Evolutionary conservation across 2,797 vertebrate species (phyloP).

Genomic region (Sebastes umbrosus): DNA sequence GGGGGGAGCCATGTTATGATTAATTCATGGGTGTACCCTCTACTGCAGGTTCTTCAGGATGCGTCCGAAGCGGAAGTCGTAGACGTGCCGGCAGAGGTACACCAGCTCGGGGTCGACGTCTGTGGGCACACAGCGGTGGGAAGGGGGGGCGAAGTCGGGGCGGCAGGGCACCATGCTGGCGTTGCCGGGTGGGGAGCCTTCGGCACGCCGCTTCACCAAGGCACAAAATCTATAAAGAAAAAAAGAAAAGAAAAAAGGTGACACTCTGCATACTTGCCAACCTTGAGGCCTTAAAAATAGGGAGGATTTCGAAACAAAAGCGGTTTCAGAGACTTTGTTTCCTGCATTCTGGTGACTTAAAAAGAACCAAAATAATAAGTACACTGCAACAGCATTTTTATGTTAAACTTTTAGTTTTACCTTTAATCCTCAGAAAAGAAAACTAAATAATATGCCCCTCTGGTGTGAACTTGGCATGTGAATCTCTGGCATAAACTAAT

Average conservation of each 20-base stretch:
- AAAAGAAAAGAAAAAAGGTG: no score
- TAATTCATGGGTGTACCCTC: constrained; percentile 32
- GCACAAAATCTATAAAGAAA: constrained; percentile 93
- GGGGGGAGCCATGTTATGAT: constrained; percentile 7
- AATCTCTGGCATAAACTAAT: no score
- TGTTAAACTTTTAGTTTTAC: no score
- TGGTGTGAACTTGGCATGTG: no score
- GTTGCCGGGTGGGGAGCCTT: constrained; percentile 88
- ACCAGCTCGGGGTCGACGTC: constrained; percentile 96
- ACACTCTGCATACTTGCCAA: no score
- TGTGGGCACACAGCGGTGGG: constrained; percentile 94
- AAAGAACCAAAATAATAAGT: background rate
- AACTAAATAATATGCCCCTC: no score
- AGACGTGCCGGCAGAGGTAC: constrained; percentile 98
- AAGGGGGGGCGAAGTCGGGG: constrained; percentile 89
- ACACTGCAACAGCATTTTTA: no score
- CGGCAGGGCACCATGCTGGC: constrained; percentile 90
- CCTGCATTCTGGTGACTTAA: no score
- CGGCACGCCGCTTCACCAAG: constrained; percentile 95
- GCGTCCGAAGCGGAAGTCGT: constrained; percentile 97
- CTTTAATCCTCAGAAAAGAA: no score
- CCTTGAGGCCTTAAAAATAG: no score
- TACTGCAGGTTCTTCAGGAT: constrained; percentile 99
- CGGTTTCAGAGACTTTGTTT: no score
- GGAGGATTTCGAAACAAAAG: no score